Evolutionary conservation across 1,140 invertebrate species (phyloP), one percentile per base, ranked within the genome.

Genomic region (Aphis gossypii): DNA sequence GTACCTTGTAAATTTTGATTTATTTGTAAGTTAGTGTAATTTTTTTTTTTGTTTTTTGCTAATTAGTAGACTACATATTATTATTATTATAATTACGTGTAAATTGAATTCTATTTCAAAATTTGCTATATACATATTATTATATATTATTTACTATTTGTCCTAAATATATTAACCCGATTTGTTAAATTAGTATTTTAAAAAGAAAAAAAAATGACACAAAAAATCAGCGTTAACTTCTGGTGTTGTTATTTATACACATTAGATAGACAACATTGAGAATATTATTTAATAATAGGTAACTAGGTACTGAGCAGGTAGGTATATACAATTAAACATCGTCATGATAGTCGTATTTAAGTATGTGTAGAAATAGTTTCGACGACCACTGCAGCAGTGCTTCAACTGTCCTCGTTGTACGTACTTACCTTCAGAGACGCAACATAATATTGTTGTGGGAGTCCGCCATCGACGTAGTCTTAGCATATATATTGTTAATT

Each of bases 171-270:
- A 83, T 92, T 92, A 92, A 92, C 44, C 44, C 90, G 68, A 92
- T 92, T 92, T 92, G 68, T 92, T 92, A 92, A 38, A 48, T 92
- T 82, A 92, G 90, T 92, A 92, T 92, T 92, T 82, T 82, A 48
- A 92, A 82, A 92, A 21, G 44, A 92, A 92, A 92, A 92, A 51
- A 92, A 56, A 90, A 54, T 5, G 35, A 90, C 68, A 20, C 90
- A 83, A 92, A 91, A 91, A 92, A 48, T 92, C 44, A 92, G 90
- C 82, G 68, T 92, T 46, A 83, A 92, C 7, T 4, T 38, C 41
- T 1, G 44, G 84, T 46, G 84, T 86, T 86, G 41, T 86, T 46
- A 86, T 86, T 86, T 30, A 84, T 14, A 41, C 83, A 21, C 44
- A 25, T 76, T 76, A n/a, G 60, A 76, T 6, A n/a, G 0, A 76